Evolutionary conservation across 2,113 vertebrate species (phyloP), one percentile per base, ranked within the genome.

Genomic region (Cyprinodon variegatus): DNA sequence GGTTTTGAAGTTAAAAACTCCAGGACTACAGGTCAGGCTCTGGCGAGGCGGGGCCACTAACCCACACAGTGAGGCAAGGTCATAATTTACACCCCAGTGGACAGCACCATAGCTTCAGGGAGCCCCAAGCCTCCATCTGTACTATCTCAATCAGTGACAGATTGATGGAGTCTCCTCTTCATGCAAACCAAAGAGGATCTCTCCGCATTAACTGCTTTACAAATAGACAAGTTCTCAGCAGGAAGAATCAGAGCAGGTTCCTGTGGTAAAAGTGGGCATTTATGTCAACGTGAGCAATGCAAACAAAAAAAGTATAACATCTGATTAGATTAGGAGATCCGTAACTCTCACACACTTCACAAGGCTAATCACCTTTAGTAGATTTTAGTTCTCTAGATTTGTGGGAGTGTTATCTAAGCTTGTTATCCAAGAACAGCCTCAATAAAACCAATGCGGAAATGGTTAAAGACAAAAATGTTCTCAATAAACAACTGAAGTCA

Each of bases 1-100:
- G 94, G 96, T 96, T 98, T 96, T 98, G 96, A 98, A 97, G 96
- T 98, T 95, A 97, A 97, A 96, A 96, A 96, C 95, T 96, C 96
- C 97, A 99, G 96, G 97, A 95, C 95, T 95, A 92, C 94, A 94
- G 96, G 96, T 96, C 96, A 97, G 95, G 93, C 84, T 92, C 86
- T 93, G 94, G 95, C 92, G 92, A 96, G 83, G 93, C 95, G 95
- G 94, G 95, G 95, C 94, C 96, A 92, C 93, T 97, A 96, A 97
- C 97, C 97, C 96, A 95, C 96, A 94, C 95, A 96, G 96, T 94
- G 95, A 96, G 95, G 93, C 87, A 90, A 90, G 93, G 94, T 77
- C 95, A 95, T 95, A 96, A 96, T 95, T 96, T 96, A 94, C 90
- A 93, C 86, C 89, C 92, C 65, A 89, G 94, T 83, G 95, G 95